Evolutionary conservation across 2,797 vertebrate species (phyloP).

Genomic region (Streptopelia turtur): DNA sequence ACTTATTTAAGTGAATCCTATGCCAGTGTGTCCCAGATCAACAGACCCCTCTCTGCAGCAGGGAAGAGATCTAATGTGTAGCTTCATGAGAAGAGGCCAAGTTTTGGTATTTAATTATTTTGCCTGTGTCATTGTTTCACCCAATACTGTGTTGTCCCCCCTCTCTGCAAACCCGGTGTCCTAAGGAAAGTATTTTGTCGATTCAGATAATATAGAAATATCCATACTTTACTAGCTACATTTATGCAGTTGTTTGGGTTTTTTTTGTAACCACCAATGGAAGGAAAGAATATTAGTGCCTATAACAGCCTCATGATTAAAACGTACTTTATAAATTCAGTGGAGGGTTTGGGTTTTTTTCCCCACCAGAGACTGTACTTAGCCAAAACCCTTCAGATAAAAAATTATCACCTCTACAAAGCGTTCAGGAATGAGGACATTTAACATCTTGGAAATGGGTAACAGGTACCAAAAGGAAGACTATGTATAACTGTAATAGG

Average conservation of each 20-base stretch:
- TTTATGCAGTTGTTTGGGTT: not conserved
- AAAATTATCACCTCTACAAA: not conserved
- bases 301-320: not conserved
- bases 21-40: not conserved
- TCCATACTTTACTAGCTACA: not conserved
- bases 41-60: not conserved
- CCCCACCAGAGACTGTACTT: not conserved
- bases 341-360: not conserved
- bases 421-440: not conserved
- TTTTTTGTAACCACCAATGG: not conserved
- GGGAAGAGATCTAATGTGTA: accelerated
- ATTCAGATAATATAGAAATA: not conserved
- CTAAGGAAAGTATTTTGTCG: not conserved
- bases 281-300: not conserved
- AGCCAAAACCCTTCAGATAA: not conserved
- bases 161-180: not conserved
- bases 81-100: not conserved
- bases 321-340: not conserved
- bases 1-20: not conserved
- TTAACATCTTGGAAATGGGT: not conserved
- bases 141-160: not conserved
- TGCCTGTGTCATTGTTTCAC: not conserved
- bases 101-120: not conserved
- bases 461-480: not conserved
- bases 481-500: not conserved